Evolutionary conservation across 2,113 vertebrate genomes (phyloP).

Genomic region (Panthera tigris): DNA sequence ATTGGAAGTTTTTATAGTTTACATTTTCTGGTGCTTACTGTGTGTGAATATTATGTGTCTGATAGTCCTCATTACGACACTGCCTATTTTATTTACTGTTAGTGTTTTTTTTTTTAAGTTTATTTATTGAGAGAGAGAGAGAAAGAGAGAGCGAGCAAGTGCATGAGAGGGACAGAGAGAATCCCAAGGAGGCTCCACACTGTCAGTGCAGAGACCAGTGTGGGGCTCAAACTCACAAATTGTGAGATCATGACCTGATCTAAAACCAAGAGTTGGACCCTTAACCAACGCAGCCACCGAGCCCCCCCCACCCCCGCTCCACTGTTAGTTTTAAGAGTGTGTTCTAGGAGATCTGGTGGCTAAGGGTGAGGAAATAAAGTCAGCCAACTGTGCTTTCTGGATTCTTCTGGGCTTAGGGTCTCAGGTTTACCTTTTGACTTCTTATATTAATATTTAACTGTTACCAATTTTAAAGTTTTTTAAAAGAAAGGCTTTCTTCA

Average conservation of each 20-base stretch:
- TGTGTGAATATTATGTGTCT: background rate
- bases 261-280: no score
- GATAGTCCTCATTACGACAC: background rate
- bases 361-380: background rate
- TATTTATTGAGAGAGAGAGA: no score
- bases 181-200: no score
- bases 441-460: background rate
- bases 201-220: no score
- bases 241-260: no score
- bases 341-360: background rate
- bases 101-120: no score
- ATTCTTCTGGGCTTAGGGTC: background rate
- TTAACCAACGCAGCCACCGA: no score
- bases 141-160: no score
- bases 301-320: no score
- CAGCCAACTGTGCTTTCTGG: background rate
- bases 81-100: background rate
- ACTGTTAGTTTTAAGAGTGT: background rate
- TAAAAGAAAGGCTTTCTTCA: background rate
- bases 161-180: no score
- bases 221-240: no score
- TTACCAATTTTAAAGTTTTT: background rate
- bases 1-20: background rate
- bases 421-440: background rate
- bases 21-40: background rate